Percentiles rank a stretch among this genome's conserved stretches.
These are phyloP conservation scores for Nomada fucata DNA, from an alignment of 2,888 invertebrate species.

Conservation along the genomic window DNA sequence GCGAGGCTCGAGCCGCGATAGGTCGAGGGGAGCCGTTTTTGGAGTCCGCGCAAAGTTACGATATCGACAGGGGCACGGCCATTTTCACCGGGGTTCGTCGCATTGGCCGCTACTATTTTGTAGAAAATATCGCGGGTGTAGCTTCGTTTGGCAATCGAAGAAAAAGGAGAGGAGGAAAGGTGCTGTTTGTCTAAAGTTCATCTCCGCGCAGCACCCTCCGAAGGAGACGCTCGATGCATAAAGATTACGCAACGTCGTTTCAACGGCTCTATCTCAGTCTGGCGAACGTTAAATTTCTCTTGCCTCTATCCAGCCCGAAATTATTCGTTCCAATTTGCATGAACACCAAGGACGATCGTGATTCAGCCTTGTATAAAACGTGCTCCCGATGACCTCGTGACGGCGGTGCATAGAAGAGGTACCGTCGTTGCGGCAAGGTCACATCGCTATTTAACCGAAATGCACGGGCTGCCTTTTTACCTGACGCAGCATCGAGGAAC, in stretches of 20 bases:
- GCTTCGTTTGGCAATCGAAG: background rate
- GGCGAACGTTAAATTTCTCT: conserved; percentile 14
- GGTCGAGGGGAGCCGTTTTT: conserved; percentile 20
- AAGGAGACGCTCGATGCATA: background rate
- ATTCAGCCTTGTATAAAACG: conserved; percentile 48
- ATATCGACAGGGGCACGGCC: conserved; percentile 30
- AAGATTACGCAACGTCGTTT: conserved; percentile 27
- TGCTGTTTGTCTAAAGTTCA: conserved; percentile 3
- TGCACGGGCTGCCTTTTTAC: conserved; percentile 29
- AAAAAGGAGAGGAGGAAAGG: background rate
- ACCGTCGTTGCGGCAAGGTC: conserved; percentile 50
- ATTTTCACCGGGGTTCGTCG: conserved; percentile 33
- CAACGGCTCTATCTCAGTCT: conserved; percentile 36
- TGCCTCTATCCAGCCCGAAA: background rate
- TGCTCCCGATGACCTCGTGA: conserved; percentile 25
- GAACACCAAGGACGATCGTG: conserved; percentile 44
- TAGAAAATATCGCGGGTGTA: conserved; percentile 22
- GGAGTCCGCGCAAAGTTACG: conserved; percentile 27
- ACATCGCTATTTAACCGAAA: conserved; percentile 9
- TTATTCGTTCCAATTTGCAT: conserved; percentile 57
- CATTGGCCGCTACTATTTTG: conserved; percentile 5
- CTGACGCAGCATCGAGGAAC: conserved; percentile 34
- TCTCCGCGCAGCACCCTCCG: background rate
- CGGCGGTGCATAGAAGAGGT: conserved; percentile 23
- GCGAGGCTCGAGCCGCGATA: conserved; percentile 3